Conservation (phyloP, 2,888 invertebrate species). For the Pheosia tremula region DNA sequence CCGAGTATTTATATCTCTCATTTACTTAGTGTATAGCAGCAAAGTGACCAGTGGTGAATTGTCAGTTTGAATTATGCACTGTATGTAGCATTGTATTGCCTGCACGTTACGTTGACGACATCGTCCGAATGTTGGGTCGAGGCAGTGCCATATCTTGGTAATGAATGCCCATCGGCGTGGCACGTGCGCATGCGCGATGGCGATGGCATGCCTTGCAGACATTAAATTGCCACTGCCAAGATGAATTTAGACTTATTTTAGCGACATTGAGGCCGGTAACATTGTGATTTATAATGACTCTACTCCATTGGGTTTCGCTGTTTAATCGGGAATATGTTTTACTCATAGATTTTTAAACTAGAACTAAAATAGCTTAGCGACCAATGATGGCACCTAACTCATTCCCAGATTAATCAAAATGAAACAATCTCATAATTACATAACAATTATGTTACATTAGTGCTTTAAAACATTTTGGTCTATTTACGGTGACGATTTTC, state of each 20-base stretch:
- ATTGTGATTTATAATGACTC: conserved; percentile 44
- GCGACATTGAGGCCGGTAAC: conserved; percentile 52
- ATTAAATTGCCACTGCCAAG: conserved; percentile 58
- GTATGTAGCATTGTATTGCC: conserved; percentile 7
- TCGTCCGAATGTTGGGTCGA: conserved; percentile 17
- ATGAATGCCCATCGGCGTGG: conserved; percentile 46
- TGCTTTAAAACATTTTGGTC: neutral
- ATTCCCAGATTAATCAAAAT: too few relatives aligned
- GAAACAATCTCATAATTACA: too few relatives aligned
- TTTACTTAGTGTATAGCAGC: conserved; percentile 28
- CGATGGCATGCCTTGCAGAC: conserved; percentile 20
- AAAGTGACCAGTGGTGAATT: conserved; percentile 29
- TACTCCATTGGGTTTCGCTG: neutral
- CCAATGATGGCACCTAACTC: conserved; percentile 6
- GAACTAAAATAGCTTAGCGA: conserved; percentile 18
- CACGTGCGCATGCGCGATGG: conserved; percentile 48
- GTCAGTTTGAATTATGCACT: conserved; percentile 17
- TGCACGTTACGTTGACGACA: conserved; percentile 16
- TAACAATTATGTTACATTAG: neutral
- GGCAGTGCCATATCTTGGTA: conserved; percentile 28
- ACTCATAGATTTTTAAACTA: neutral
- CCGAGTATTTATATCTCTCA: conserved; percentile 39
- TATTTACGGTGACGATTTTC: neutral
- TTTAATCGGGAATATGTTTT: neutral
- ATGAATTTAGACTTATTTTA: conserved; percentile 68